phyloP scores from a whole-genome alignment of 2,888 invertebrate species.

The Cryptocephalus moraei region DNA sequence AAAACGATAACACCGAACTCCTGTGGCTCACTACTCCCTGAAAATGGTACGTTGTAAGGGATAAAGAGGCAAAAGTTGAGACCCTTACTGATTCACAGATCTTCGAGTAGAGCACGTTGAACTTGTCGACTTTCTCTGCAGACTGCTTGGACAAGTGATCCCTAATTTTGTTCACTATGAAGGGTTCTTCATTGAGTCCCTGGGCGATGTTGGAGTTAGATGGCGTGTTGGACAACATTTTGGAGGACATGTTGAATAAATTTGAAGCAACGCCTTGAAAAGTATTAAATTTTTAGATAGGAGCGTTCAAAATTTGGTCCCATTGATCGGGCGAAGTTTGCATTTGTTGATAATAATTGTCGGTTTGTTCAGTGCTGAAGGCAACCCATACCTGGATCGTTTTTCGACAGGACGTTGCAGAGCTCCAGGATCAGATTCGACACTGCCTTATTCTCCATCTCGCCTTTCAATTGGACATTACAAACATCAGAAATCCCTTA shows the following conservation, averaged over 20 bases:
- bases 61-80: neutral
- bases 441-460: slow-evolving; percentile 11
- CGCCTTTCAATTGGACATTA: slow-evolving; percentile 2
- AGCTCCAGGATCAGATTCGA: slow-evolving; percentile 27
- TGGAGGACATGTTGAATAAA: slow-evolving; percentile 20
- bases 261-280: slow-evolving; percentile 24
- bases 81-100: slow-evolving; percentile 29
- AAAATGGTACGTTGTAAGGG: neutral
- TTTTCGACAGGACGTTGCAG: slow-evolving; percentile 30
- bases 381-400: slow-evolving; percentile 23
- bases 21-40: slow-evolving; percentile 21
- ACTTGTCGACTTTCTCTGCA: slow-evolving; percentile 25
- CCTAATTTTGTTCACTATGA: slow-evolving; percentile 24
- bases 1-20: slow-evolving; percentile 26
- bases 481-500: no score
- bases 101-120: slow-evolving; percentile 30
- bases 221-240: slow-evolving; percentile 18
- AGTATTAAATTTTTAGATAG: slow-evolving; percentile 1
- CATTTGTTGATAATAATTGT: no score
- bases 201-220: slow-evolving; percentile 10
- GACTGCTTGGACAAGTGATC: slow-evolving; percentile 20
- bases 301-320: neutral
- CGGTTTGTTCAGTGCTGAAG: no score
- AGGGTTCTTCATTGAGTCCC: slow-evolving; percentile 23
- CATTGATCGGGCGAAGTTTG: no score